A percentile compares a stretch with the other conserved stretches of the same genome.
These are phyloP conservation scores for Agrochola litura DNA, from an alignment of 2,888 invertebrate genomes.

Conservation along the genomic window DNA sequence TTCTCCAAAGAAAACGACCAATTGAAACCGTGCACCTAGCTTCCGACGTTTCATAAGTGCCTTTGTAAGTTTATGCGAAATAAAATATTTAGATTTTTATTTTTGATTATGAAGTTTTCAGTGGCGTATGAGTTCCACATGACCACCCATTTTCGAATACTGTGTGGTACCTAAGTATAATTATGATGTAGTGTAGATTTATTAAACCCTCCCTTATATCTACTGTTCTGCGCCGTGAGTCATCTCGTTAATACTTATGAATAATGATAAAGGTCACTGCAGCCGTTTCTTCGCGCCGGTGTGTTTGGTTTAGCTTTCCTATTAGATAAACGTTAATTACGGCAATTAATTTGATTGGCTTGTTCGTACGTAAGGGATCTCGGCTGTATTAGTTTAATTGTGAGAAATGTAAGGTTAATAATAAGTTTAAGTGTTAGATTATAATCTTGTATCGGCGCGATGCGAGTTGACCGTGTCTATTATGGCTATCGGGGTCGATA, in stretches of 20 bases:
- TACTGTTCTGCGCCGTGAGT: not conserved
- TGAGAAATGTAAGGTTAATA: not conserved
- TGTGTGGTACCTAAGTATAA: not conserved
- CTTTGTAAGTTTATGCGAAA: too few species aligned
- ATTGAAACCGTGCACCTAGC: too few species aligned
- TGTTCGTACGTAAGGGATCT: not conserved
- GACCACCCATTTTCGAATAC: not conserved
- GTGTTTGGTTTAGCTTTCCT: conserved; percentile 7
- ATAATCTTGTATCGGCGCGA: not conserved
- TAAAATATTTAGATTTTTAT: too few species aligned
- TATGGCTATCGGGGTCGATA: not conserved
- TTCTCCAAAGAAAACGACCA: too few species aligned
- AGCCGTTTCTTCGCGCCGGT: conserved; percentile 2
- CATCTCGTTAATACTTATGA: conserved; percentile 14
- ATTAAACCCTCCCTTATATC: not conserved
- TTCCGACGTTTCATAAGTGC: too few species aligned
- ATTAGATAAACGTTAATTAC: conserved; percentile 18
- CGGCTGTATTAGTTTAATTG: conserved; percentile 9
- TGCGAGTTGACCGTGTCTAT: not conserved
- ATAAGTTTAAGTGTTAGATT: not conserved
- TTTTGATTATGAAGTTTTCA: not conserved
- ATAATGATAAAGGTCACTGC: conserved; percentile 18
- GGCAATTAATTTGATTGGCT: conserved; percentile 9
- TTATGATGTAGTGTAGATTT: not conserved
- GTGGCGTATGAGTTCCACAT: not conserved